Conservation (phyloP, 2,888 invertebrate genomes). For the Andrena haemorrhoa region DNA sequence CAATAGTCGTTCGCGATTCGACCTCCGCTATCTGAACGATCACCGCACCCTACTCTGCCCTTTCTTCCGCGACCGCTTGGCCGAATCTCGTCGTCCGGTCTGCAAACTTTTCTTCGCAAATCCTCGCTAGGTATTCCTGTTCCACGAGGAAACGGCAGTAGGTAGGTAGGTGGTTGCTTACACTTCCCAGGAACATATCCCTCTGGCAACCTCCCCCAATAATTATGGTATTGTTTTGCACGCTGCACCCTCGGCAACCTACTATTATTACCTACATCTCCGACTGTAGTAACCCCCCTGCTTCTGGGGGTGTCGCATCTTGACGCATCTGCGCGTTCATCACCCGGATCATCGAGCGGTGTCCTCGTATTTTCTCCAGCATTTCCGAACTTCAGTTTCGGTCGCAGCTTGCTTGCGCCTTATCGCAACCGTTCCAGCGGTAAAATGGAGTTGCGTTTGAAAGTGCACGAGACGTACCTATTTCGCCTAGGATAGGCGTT, state of each 20-base stretch:
- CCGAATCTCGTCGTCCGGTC: neutral
- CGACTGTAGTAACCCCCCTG: slow-evolving; percentile 42
- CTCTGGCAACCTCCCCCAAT: slow-evolving; percentile 16
- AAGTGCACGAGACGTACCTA: neutral
- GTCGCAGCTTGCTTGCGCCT: too few relatives aligned
- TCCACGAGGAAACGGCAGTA: neutral
- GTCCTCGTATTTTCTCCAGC: neutral
- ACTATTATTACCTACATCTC: slow-evolving; percentile 61
- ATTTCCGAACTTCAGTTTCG: too few relatives aligned
- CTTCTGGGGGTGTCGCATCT: slow-evolving; percentile 58
- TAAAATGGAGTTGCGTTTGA: neutral
- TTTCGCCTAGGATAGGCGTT: too few relatives aligned
- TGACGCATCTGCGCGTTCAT: slow-evolving; percentile 49
- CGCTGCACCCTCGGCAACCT: slow-evolving; percentile 55
- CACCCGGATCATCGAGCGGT: neutral
- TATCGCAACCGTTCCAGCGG: too few relatives aligned
- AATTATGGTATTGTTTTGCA: slow-evolving; percentile 62
- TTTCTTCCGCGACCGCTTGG: slow-evolving; percentile 20
- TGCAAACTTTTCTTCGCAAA: neutral
- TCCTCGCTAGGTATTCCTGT: too few relatives aligned
- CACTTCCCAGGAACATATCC: slow-evolving; percentile 1
- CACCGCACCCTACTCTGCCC: slow-evolving; percentile 29
- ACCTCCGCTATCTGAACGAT: slow-evolving; percentile 48
- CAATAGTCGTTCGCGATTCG: slow-evolving; percentile 75
- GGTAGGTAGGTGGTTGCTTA: neutral